Evolutionary conservation across 2,888 invertebrate genomes (phyloP).

Genomic region (Drosophila yooni): DNA sequence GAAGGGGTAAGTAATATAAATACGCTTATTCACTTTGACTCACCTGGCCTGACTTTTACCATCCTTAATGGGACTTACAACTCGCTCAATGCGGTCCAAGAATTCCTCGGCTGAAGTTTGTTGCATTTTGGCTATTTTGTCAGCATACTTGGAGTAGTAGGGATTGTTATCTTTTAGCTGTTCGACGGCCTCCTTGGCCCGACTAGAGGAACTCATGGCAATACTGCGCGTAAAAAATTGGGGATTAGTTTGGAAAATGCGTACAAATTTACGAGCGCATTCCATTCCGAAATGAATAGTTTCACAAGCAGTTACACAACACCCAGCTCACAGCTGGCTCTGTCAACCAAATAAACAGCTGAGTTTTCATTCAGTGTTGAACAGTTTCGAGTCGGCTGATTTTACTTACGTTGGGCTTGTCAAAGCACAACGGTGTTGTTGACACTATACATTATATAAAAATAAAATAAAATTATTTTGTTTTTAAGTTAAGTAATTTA

Average conservation of each 20-base stretch:
- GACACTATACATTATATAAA: too few species aligned
- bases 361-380: constrained; percentile 14
- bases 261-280: constrained; percentile 55
- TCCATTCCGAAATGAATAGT: constrained; percentile 54
- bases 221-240: constrained; percentile 67
- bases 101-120: constrained; percentile 92
- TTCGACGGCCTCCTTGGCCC: constrained; percentile 86
- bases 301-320: constrained; percentile 59
- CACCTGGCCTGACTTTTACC: constrained; percentile 80
- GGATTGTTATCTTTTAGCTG: constrained; percentile 88
- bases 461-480: neutral
- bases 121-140: constrained; percentile 90
- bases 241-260: constrained; percentile 43
- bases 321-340: constrained; percentile 40
- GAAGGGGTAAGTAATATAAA: neutral
- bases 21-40: neutral
- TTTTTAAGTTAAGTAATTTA: neutral
- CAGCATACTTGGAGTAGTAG: constrained; percentile 92
- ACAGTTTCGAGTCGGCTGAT: neutral
- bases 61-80: constrained; percentile 80
- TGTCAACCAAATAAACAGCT: constrained; percentile 5
- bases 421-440: neutral
- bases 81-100: constrained; percentile 87
- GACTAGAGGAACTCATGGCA: constrained; percentile 84
- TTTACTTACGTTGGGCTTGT: neutral